Base-by-base conservation (phyloP, 2,113 vertebrate species). In the Platichthys stellatus region DNA sequence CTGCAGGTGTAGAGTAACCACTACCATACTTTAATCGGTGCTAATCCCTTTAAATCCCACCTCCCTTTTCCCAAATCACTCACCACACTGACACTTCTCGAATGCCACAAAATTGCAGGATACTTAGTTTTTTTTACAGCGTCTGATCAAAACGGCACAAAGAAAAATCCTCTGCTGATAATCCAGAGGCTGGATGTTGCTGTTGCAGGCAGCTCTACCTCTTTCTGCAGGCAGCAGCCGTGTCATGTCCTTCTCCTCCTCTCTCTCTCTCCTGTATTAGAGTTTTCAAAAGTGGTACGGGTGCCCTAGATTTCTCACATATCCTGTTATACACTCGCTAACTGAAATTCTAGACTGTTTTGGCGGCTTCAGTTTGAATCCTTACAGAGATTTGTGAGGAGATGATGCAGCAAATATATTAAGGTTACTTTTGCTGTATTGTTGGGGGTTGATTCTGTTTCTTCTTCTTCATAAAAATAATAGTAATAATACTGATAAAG, bases 251-350 rank as follows among this genome's bases (percentile, higher is more conserved):
- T 12, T 43, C 38, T 63, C 17, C 15, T 21, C 4, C n/a, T 24
- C 61, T 57, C 86, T 69, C 79, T 20, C 12, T 38, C 12, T 76
- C 77, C 20, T 79, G n/a, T n/a, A 57, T 64, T 13, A 60, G 17
- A 72, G 68, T 31, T 10, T 43, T 65, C 1, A 1, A 38, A 38
- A 38, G 31, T 21, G 60, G 54, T 31, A 5, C 11, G 18, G 77
- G 54, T 49, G 24, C 75, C 15, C 24, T 68, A 58, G 53, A 72
- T 75, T 74, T 65, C 69, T 69, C 57, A 70, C 72, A 86, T 51
- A 69, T 53, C 31, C 43, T 21, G 59, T 78, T 80, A 78, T 84
- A 59, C 88, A 83, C 69, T 10, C 57, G 71, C 72, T 61, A 31
- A 83, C 69, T 23, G 69, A 65, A 83, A 83, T 84, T 56, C 65